Base-by-base conservation (phyloP, 2,797 vertebrate genomes). In the Pelodytes ibericus region DNA sequence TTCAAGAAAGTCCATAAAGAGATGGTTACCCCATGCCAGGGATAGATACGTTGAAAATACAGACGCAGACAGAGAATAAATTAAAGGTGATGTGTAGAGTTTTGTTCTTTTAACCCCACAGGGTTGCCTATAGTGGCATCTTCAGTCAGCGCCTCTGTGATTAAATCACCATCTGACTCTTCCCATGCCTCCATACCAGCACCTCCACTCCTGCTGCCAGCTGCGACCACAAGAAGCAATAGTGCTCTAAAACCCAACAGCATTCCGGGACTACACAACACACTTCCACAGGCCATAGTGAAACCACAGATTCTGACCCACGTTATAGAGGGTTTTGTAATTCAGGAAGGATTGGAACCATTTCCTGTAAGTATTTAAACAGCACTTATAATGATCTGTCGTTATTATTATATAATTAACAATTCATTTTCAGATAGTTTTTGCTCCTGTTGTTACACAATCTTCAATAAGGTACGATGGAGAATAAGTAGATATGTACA, bases 311-410 rank as follows among this genome's bases (percentile, higher is more conserved):
- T 99, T 79, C 89, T 99, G 78, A 99, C 96, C 59, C 97, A 99
- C 41, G 95, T 99, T 77, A 97, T 99, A 27, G 97, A 98, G 84
- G 97, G 96, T 20, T 99, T 99, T 76, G 95, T 99, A 83, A 99
- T 99, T 87, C 96, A 98, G 89, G 97, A 99, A 80, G 97, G 97
- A 0, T 89, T 99, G 71, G 94, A 96, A 53, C 96, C 96, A 0
- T 99, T 99, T 88, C 97, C 96, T 85, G 97, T 99, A 93, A 90
- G 92, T 91, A 71, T 61, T 10, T 13, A 44, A 44, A 44, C 13
- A 3, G 41, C 10, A n/a, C n/a, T n/a, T n/a, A n/a, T n/a, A n/a
- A n/a, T n/a, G n/a, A n/a, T n/a, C n/a, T n/a, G n/a, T n/a, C n/a
- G n/a, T n/a, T n/a, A n/a, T n/a, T n/a, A n/a, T n/a, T n/a, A n/a